Percentiles rank a stretch among this genome's conserved stretches.
phyloP scores from a whole-genome alignment of 2,797 vertebrate species.

The Tiaroga cobitis region DNA sequence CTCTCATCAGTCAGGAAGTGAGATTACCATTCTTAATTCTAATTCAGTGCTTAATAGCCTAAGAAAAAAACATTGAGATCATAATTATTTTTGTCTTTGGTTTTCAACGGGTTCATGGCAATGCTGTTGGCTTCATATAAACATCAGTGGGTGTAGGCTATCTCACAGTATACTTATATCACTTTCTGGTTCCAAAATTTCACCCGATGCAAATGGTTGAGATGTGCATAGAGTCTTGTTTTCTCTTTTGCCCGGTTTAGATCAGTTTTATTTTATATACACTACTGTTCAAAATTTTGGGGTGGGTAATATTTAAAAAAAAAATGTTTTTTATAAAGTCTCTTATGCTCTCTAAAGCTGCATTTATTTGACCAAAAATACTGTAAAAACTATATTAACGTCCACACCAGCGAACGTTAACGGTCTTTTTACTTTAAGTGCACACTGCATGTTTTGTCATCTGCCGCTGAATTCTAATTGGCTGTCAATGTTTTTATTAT shows the following conservation, averaged over 20 bases:
- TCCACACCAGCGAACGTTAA: background rate
- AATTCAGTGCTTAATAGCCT: background rate
- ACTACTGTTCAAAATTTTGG: background rate
- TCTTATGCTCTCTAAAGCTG: too few relatives aligned
- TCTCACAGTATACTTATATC: background rate
- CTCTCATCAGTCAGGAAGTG: background rate
- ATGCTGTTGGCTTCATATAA: slow-evolving; percentile 13
- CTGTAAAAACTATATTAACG: background rate
- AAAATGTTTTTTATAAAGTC: too few relatives aligned
- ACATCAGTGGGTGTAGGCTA: slow-evolving; percentile 5
- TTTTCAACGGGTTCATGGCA: background rate
- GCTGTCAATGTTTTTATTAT: too few relatives aligned
- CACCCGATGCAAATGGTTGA: background rate
- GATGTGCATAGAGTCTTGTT: background rate
- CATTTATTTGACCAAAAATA: background rate
- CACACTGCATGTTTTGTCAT: too few relatives aligned
- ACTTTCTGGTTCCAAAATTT: background rate
- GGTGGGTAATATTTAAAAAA: background rate
- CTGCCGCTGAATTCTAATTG: too few relatives aligned
- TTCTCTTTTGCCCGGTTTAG: background rate
- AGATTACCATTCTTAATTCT: background rate
- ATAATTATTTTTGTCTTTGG: slow-evolving; percentile 18
- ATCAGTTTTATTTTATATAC: background rate
- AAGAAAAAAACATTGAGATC: slow-evolving; percentile 1
- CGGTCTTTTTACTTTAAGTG: too few relatives aligned